Evolutionary conservation across 1,140 invertebrate genomes (phyloP), one percentile per base, ranked within the genome.

Genomic region (Elymnias hypermnestra): DNA sequence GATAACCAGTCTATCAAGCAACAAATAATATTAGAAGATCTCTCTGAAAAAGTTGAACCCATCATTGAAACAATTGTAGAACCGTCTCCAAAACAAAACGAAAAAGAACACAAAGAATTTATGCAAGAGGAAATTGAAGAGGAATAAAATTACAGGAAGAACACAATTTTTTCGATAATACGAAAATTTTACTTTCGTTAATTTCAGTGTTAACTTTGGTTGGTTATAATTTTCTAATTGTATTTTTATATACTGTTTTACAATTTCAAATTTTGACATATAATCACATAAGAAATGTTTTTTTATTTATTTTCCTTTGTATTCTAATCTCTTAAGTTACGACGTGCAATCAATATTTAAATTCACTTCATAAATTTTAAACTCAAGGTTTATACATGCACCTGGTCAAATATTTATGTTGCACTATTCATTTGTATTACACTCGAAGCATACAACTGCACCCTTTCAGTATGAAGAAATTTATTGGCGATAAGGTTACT

Each of bases 91-190:
- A n/a, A 18, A 15, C 2, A 3, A 4, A 29, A 13, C 19, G n/a
- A 10, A 26, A 28, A 43, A 23, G 31, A 48, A 10, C 5, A 29
- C 2, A 22, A 15, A 12, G 53, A 49, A 13, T 55, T 55, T 26
- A 14, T 55, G n/a, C 46, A 49, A 15, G 53, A 55, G 8, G 46
- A 55, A 29, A 26, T 55, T 8, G 13, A 38, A 5, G 53, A 55
- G 21, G 38, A 49, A 18, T 23, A 23, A 23, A 29, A 12, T 3
- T 35, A n/a, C n/a, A n/a, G n/a, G n/a, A n/a, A n/a, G n/a, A n/a
- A n/a, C n/a, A n/a, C n/a, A n/a, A n/a, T n/a, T n/a, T n/a, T n/a
- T n/a, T n/a, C n/a, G n/a, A n/a, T n/a, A n/a, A n/a, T n/a, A n/a
- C n/a, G n/a, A n/a, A n/a, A n/a, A n/a, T n/a, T n/a, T n/a, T n/a